Percentiles rank a stretch among this genome's conserved stretches.
Conservation (phyloP, 2,888 invertebrate genomes). For the Lepidocyrtinus sp. region DNA sequence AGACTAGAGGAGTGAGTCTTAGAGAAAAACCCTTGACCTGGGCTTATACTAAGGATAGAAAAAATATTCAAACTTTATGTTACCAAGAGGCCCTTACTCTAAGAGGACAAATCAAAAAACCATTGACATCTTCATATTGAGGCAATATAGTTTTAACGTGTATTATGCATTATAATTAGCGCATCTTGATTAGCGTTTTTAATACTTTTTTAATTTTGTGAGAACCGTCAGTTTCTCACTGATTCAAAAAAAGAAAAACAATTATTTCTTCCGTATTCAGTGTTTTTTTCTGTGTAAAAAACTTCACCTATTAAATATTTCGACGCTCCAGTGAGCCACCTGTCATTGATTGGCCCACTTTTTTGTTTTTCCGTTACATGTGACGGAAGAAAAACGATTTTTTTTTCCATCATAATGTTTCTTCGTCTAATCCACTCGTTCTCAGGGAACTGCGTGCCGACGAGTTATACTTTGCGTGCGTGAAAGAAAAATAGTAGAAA, state of each 20-base stretch:
- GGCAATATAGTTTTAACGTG: neutral
- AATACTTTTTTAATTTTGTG: too few relatives aligned
- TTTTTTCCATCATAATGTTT: neutral
- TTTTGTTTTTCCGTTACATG: slow-evolving; percentile 2
- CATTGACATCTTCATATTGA: neutral
- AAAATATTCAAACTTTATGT: too few relatives aligned
- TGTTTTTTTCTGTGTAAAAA: too few relatives aligned
- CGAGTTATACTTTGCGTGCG: neutral
- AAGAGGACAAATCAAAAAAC: neutral
- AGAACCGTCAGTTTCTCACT: too few relatives aligned
- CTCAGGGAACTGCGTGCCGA: neutral
- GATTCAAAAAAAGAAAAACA: too few relatives aligned
- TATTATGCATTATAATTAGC: too few relatives aligned
- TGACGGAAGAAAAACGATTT: neutral
- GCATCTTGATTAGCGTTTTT: too few relatives aligned
- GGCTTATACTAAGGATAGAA: neutral
- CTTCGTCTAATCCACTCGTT: neutral
- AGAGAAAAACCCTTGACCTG: slow-evolving; percentile 48
- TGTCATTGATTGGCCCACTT: slow-evolving; percentile 61
- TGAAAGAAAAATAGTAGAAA: neutral
- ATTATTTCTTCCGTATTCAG: too few relatives aligned
- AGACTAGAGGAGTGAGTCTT: slow-evolving; percentile 34
- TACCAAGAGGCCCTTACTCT: slow-evolving; percentile 37
- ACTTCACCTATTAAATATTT: slow-evolving; percentile 50
- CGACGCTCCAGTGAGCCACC: slow-evolving; percentile 26